Base-by-base conservation (phyloP, 1,140 invertebrate genomes). In the Drosophila orena region DNA sequence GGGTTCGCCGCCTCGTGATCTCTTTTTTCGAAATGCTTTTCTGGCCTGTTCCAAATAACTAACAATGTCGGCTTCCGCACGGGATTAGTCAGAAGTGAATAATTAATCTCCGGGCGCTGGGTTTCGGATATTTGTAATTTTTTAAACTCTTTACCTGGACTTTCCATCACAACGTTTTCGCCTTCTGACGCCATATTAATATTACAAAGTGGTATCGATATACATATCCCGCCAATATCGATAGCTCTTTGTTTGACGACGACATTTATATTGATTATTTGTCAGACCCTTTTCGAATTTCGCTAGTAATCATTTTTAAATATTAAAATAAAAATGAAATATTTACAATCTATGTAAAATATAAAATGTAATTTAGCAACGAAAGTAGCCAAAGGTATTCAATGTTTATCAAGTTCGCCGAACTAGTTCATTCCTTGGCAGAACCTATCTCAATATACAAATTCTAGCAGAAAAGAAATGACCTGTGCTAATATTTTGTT, bases 181-280 rank as follows among this genome's bases (percentile, higher is more conserved):
- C 64, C 70, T 49, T 84, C 81, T 65, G 90, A 91, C 86, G 91
- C 90, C 88, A 91, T 92, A 58, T 91, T 91, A 30, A 30, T 76
- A 68, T 58, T 74, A 3, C 8, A 43, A 10, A 12, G 11, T 38
- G 37, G 14, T 38, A 14, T 38, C 37, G 37, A 38, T 38, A 38
- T 38, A 30, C 30, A 38, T 38, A 12, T 38, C 37, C 37, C 37
- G 37, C 11, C 14, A 38, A 14, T 14, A 38, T 14, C 37, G 37
- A 38, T 38, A 38, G 4, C 1, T 4, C 37, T 38, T 38, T 38
- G 14, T 38, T 38, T 14, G 37, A 4, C 7, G 2, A 10, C 0
- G 7, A 30, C 8, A 10, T 30, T 10, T 30, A 30, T 30, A 8
- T 30, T 30, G 7, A 30, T 10, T 30, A 10, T 2, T 30, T 30